Evolutionary conservation across 2,888 invertebrate species (phyloP).

Genomic region (Apoderus coryli): DNA sequence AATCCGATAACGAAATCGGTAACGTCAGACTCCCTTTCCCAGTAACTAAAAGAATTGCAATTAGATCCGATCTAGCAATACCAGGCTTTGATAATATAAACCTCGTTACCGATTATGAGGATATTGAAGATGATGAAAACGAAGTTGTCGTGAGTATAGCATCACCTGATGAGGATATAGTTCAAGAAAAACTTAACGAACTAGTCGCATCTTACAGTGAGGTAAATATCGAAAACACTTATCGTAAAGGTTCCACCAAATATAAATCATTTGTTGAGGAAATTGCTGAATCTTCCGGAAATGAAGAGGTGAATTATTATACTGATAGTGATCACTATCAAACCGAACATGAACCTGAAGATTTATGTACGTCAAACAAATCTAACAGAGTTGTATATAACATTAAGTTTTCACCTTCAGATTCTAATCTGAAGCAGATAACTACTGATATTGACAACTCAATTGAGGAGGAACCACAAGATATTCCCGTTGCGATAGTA

Average conservation of each 20-base stretch:
- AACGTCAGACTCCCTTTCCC: slow-evolving; percentile 18
- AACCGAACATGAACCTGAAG: too few relatives aligned
- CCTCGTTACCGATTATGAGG: slow-evolving; percentile 30
- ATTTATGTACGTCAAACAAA: too few relatives aligned
- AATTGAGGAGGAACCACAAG: slow-evolving; percentile 22
- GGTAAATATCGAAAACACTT: too few relatives aligned
- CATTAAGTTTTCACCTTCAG: slow-evolving; percentile 14
- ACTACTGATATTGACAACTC: slow-evolving; percentile 31
- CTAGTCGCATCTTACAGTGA: too few relatives aligned
- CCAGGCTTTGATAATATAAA: slow-evolving; percentile 21
- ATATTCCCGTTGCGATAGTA: slow-evolving; percentile 26
- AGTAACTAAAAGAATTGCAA: slow-evolving; percentile 19
- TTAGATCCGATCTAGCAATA: slow-evolving; percentile 18
- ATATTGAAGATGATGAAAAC: slow-evolving; percentile 30
- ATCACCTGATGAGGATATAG: slow-evolving; percentile 15
- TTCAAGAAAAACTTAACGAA: slow-evolving; percentile 20
- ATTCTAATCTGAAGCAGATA: slow-evolving; percentile 4
- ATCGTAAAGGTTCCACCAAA: too few relatives aligned
- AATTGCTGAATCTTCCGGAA: too few relatives aligned
- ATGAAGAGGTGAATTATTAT: too few relatives aligned
- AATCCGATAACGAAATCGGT: slow-evolving; percentile 23
- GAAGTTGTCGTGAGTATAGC: slow-evolving; percentile 7
- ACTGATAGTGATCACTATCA: slow-evolving; percentile 20
- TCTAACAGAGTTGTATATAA: slow-evolving; percentile 7
- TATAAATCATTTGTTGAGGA: too few relatives aligned